A percentile compares a stretch with the other conserved stretches of the same genome.
Evolutionary conservation across 2,888 invertebrate genomes (phyloP).

Genomic region (Phaedon cochleariae): DNA sequence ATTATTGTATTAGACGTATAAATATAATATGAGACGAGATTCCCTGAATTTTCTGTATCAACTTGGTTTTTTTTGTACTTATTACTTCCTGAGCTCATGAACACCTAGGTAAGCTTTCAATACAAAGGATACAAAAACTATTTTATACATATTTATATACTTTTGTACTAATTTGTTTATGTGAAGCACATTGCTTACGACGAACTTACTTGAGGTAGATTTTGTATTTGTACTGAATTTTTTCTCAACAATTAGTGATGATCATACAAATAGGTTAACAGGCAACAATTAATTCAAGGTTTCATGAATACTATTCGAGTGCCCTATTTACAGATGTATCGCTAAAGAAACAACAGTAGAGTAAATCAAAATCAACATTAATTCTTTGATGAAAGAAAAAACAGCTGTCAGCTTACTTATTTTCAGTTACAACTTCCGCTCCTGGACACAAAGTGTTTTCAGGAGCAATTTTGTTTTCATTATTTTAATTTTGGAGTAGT

Average conservation of each 20-base stretch:
- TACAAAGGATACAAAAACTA: slow-evolving; percentile 49
- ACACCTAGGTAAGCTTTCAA: slow-evolving; percentile 53
- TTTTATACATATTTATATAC: slow-evolving; percentile 47
- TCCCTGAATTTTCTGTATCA: slow-evolving; percentile 46
- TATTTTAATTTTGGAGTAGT: too few relatives aligned
- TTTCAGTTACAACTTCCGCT: too few relatives aligned
- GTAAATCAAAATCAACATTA: not conserved
- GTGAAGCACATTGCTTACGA: slow-evolving; percentile 38
- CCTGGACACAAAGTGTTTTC: too few relatives aligned
- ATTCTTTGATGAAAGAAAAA: not conserved
- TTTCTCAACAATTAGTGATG: slow-evolving; percentile 40
- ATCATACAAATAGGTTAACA: slow-evolving; percentile 49
- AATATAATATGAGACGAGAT: slow-evolving; percentile 45
- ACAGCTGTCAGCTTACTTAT: too few relatives aligned
- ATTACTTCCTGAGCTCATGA: slow-evolving; percentile 50
- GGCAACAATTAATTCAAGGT: slow-evolving; percentile 51
- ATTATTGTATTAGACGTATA: slow-evolving; percentile 24
- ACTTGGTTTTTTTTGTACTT: slow-evolving; percentile 51
- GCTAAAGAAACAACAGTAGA: slow-evolving; percentile 20
- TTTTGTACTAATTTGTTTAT: slow-evolving; percentile 49
- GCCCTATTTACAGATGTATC: slow-evolving; percentile 47
- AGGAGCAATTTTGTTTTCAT: too few relatives aligned
- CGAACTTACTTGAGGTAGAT: slow-evolving; percentile 54
- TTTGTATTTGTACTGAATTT: slow-evolving; percentile 54
- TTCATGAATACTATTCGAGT: slow-evolving; percentile 51